These are phyloP conservation scores for Busseola fusca DNA, from an alignment of 2,888 invertebrate species.

Conservation along the genomic window DNA sequence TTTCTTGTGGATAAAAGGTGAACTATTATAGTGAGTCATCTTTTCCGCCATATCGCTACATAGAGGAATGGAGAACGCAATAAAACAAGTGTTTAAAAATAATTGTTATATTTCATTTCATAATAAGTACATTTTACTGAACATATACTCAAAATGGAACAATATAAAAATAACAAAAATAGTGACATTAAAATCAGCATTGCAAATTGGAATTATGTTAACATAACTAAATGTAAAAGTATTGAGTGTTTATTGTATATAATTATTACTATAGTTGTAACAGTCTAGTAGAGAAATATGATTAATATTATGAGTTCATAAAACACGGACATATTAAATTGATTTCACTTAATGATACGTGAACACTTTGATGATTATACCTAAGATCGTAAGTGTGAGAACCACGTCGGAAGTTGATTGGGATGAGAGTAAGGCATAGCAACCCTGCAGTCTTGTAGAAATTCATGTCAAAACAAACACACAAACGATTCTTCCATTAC, in stretches of 20 bases:
- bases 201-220: conserved; percentile 56
- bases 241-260: conserved; percentile 59
- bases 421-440: conserved; percentile 65
- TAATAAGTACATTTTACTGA: conserved; percentile 82
- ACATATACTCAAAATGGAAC: conserved; percentile 73
- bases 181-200: conserved; percentile 54
- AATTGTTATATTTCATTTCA: conserved; percentile 83
- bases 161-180: conserved; percentile 79
- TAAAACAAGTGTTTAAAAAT: conserved; percentile 76
- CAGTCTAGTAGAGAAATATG: conserved; percentile 51
- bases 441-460: conserved; percentile 71
- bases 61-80: conserved; percentile 46
- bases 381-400: conserved; percentile 49
- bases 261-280: conserved; percentile 59
- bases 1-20: neutral
- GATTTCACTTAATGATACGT: conserved; percentile 56
- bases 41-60: neutral
- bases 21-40: neutral
- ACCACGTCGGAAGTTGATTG: conserved; percentile 54
- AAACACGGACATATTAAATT: conserved; percentile 44
- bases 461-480: conserved; percentile 57
- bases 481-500: conserved; percentile 47
- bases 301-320: conserved; percentile 46
- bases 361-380: conserved; percentile 54
- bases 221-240: conserved; percentile 59